phyloP scores from a whole-genome alignment of 1,140 invertebrate genomes.

The Sitobion miscanthi region DNA sequence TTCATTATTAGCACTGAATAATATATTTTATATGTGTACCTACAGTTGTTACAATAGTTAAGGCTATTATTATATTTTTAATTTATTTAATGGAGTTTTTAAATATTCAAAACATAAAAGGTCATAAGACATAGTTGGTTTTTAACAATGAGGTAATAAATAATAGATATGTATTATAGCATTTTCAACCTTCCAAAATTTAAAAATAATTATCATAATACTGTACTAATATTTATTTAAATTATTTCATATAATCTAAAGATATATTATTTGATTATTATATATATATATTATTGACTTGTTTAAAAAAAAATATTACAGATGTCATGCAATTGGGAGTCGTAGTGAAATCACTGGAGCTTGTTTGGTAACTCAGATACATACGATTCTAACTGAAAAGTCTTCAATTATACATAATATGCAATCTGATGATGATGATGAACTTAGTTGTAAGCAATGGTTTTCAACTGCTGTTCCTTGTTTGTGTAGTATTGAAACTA shows the following conservation, averaged over 20 bases:
- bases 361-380: not conserved
- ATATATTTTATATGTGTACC: too few species aligned
- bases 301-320: not conserved
- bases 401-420: not conserved
- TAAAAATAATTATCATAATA: not conserved
- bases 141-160: not conserved
- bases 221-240: not conserved
- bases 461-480: slow-evolving; percentile 10
- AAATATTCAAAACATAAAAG: not conserved
- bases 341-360: slow-evolving; percentile 34
- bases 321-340: slow-evolving; percentile 10
- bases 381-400: not conserved
- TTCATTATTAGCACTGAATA: too few species aligned
- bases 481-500: slow-evolving; percentile 9
- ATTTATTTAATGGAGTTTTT: too few species aligned
- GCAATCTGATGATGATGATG: slow-evolving; percentile 12
- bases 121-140: not conserved
- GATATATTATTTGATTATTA: not conserved
- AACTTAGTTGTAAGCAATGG: slow-evolving; percentile 36
- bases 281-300: not conserved
- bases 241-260: too few species aligned
- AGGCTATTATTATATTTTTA: too few species aligned
- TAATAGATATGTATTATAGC: not conserved
- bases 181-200: not conserved
- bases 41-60: too few species aligned